phyloP scores from a whole-genome alignment of 2,113 vertebrate genomes.

The Tautogolabrus adspersus region DNA sequence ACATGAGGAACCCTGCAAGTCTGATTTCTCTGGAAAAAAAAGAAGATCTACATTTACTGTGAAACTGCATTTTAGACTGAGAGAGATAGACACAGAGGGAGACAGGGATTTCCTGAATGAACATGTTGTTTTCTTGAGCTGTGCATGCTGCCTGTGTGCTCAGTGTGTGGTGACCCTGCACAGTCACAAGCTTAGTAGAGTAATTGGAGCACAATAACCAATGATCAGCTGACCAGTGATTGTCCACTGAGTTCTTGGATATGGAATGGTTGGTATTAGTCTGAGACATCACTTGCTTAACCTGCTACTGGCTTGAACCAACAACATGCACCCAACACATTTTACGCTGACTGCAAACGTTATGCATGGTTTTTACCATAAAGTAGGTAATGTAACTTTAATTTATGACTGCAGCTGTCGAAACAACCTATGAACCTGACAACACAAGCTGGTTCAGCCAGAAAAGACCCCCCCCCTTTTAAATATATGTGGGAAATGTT shows the following conservation, averaged over 20 bases:
- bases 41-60: not conserved
- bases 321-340: not conserved
- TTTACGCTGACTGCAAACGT: too few species aligned
- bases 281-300: conserved; percentile 2
- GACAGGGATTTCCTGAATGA: conserved; percentile 29
- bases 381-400: too few species aligned
- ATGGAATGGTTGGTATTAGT: conserved; percentile 29
- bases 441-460: too few species aligned
- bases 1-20: not conserved
- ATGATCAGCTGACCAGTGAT: conserved; percentile 39
- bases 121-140: conserved; percentile 13
- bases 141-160: conserved; percentile 1
- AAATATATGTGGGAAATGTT: not conserved
- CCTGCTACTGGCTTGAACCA: not conserved
- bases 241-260: conserved; percentile 9
- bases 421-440: too few species aligned
- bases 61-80: not conserved
- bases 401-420: too few species aligned
- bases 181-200: conserved; percentile 63
- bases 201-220: conserved; percentile 70
- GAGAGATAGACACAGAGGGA: not conserved
- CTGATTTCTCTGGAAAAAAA: not conserved
- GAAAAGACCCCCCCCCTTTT: not conserved
- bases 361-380: too few species aligned
- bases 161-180: conserved; percentile 38